Conservation (phyloP, 1,140 invertebrate species). For the Drosophila insularis region DNA sequence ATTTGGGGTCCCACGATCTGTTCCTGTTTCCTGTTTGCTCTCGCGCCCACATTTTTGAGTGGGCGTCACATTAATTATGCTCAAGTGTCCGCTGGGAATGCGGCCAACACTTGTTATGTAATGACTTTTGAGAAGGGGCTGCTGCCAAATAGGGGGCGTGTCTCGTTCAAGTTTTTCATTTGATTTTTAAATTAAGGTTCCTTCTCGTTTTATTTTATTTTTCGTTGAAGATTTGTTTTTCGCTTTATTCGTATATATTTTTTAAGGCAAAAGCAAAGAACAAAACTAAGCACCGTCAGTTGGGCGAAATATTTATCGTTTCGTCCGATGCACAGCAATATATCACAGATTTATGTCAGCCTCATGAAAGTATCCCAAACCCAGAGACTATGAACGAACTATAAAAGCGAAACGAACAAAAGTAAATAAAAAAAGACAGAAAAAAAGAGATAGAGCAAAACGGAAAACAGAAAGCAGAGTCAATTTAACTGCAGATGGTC, state of each 20-base stretch:
- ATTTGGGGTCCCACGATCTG: constrained; percentile 37
- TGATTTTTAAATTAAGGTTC: constrained; percentile 47
- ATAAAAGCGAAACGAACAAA: constrained; percentile 41
- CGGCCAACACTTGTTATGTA: constrained; percentile 78
- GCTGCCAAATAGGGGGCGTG: constrained; percentile 18
- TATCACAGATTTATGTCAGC: constrained; percentile 78
- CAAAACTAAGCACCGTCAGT: constrained; percentile 46
- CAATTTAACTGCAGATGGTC: constrained; percentile 12
- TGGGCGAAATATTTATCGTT: constrained; percentile 56
- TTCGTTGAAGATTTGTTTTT: constrained; percentile 1
- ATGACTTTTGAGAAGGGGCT: constrained; percentile 62
- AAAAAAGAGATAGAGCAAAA: constrained; percentile 13
- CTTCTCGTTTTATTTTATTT: background rate
- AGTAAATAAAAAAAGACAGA: constrained; percentile 13
- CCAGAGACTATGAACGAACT: constrained; percentile 42
- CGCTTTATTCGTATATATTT: background rate
- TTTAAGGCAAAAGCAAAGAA: constrained; percentile 20
- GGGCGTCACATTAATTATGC: constrained; percentile 75
- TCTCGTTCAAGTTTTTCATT: constrained; percentile 60
- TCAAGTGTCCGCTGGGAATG: constrained; percentile 78
- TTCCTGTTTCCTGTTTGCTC: constrained; percentile 45
- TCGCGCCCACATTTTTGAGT: constrained; percentile 33
- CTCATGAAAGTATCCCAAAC: constrained; percentile 34
- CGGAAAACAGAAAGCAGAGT: constrained; percentile 21
- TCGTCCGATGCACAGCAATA: constrained; percentile 58